phyloP scores from a whole-genome alignment of 1,140 invertebrate species.

The Aphaenogaster floridana region DNA sequence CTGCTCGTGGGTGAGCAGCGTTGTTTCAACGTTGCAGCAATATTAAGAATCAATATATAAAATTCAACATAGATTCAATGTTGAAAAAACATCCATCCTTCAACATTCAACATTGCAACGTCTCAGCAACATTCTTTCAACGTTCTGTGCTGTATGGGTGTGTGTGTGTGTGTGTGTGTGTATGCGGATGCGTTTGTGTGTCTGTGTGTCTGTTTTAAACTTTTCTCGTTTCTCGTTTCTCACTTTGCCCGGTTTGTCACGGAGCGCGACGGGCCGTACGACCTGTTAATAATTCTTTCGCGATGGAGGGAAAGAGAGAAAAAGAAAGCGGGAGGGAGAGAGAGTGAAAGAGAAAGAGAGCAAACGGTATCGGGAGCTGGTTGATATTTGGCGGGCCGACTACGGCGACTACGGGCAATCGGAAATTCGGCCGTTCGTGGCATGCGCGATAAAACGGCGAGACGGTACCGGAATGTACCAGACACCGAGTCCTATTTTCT shows the following conservation, averaged over 20 bases:
- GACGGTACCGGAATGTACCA: conserved; percentile 53
- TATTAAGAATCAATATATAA: too few species aligned
- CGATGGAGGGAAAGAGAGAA: conserved; percentile 1
- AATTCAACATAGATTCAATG: too few species aligned
- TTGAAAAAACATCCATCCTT: too few species aligned
- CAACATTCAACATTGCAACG: too few species aligned
- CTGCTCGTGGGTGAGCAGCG: too few species aligned
- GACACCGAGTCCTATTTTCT: conserved; percentile 59
- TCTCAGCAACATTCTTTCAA: too few species aligned
- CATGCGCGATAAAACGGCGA: conserved; percentile 40
- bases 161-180: too few species aligned
- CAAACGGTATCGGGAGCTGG: conserved; percentile 14
- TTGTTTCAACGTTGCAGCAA: too few species aligned
- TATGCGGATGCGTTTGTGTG: background rate
- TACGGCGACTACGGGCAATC: conserved; percentile 45
- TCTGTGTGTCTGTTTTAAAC: background rate
- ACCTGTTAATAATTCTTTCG: conserved; percentile 46
- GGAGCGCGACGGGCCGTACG: background rate
- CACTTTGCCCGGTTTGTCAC: conserved; percentile 7
- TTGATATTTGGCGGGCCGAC: conserved; percentile 58
- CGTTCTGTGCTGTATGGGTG: too few species aligned
- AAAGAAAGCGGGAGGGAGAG: background rate
- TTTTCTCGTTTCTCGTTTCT: background rate
- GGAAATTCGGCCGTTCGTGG: conserved; percentile 54
- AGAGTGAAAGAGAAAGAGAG: background rate